Percentiles rank a stretch among this genome's conserved stretches.
Evolutionary conservation across 2,113 vertebrate genomes (phyloP).

Genomic region (Terrapene triunguis): DNA sequence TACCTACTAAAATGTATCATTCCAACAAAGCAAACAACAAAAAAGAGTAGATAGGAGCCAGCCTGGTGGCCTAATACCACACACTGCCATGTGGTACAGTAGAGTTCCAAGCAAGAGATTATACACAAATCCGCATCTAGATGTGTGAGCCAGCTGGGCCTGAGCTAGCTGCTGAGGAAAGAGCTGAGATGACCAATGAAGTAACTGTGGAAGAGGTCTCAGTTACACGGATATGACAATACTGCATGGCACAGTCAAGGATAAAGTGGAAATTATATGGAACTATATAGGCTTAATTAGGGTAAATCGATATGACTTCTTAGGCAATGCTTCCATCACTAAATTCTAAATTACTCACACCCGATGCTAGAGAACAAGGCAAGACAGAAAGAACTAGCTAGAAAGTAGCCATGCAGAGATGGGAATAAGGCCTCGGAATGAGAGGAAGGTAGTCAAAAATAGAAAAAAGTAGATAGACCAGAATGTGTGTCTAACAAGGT

Average conservation of each 20-base stretch:
- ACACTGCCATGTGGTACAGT: neutral
- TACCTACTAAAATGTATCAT: neutral
- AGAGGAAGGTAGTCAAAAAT: fast-evolving
- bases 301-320: neutral
- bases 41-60: neutral
- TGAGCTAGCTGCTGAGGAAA: neutral
- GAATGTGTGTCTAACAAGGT: neutral
- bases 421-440: neutral
- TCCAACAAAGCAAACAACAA: neutral
- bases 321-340: neutral
- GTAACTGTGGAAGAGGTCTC: slow-evolving; percentile 1
- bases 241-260: neutral
- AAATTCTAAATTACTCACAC: neutral
- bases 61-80: neutral
- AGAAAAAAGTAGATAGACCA: neutral
- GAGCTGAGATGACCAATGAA: slow-evolving; percentile 20
- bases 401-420: neutral
- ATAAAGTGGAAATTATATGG: neutral
- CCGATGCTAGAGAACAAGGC: neutral
- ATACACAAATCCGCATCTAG: neutral
- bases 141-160: slow-evolving; percentile 21
- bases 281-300: neutral
- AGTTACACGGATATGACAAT: neutral
- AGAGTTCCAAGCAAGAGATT: neutral
- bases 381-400: neutral